Evolutionary conservation across 2,888 invertebrate genomes (phyloP), one percentile per base, ranked within the genome.

Genomic region (Muschampia plurimacula): DNA sequence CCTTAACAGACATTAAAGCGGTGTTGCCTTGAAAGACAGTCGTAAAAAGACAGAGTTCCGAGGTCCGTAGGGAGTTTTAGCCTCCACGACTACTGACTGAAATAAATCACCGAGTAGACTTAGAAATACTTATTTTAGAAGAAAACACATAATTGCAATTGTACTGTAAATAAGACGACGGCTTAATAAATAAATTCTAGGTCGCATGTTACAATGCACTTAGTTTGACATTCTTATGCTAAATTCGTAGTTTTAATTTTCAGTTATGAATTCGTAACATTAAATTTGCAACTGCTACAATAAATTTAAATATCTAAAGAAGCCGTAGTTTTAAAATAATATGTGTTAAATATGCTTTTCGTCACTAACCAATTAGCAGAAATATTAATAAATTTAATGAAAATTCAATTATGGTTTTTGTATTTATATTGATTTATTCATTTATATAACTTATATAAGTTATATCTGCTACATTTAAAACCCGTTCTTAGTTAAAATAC

Each of bases 1-100:
- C 88, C 86, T 89, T 87, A 90, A 87, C 88, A 87, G 86, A 91
- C 92, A 92, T 93, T 93, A 93, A 90, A 91, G 91, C 84, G 86
- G 82, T 85, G 88, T 87, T 85, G 83, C 86, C 86, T 86, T 87
- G 86, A 83, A 87, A 86, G 84, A 85, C 88, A 85, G 86, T 89
- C 86, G 83, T 91, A 91, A 92, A 92, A 90, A 89, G 89, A 85
- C 88, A 81, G 84, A 78, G 82, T 80, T 82, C 82, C 80, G 77
- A 77, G 79, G 79, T 82, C 90, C 87, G 79, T 73, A 65, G 90
- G 87, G 92, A 90, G 86, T 80, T 72, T 77, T 76, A 77, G 81
- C 74, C 72, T 75, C 79, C 75, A 74, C 79, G 81, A 79, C 77
- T 82, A 78, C 81, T 59, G 83, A 82, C 82, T 84, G 85, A 89